Conservation (phyloP, 2,888 invertebrate genomes). For the Mimachlamys varia region DNA sequence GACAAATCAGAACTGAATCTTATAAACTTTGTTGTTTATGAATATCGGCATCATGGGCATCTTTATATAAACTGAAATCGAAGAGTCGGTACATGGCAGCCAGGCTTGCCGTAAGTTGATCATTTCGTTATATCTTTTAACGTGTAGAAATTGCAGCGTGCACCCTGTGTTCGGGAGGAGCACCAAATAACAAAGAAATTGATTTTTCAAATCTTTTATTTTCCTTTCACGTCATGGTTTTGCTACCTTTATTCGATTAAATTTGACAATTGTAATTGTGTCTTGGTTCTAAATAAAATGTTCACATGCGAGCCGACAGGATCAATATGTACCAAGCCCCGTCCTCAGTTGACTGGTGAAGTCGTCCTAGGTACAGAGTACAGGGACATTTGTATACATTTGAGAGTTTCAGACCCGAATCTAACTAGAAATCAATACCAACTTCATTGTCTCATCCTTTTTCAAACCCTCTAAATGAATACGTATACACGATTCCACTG, state of each 20-base stretch:
- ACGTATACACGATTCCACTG: not conserved
- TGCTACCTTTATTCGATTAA: conserved; percentile 28
- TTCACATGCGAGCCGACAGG: not conserved
- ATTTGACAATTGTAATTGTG: conserved; percentile 25
- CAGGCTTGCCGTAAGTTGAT: not conserved
- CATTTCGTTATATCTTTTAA: not conserved
- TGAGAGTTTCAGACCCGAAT: conserved; percentile 16
- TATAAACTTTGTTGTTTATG: no score
- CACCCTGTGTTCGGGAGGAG: not conserved
- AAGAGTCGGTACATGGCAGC: not conserved
- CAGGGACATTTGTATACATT: not conserved
- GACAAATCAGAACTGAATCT: no score
- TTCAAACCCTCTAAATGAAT: conserved; percentile 1
- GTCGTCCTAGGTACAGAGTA: not conserved
- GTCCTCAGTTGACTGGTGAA: not conserved
- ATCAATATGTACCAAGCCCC: not conserved
- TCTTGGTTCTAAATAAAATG: conserved; percentile 26
- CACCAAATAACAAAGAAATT: conserved; percentile 26
- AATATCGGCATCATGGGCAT: no score
- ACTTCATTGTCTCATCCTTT: not conserved
- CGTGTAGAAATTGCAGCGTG: not conserved
- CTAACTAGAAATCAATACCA: conserved; percentile 10
- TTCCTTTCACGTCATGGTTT: conserved; percentile 4
- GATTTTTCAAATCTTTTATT: conserved; percentile 22
- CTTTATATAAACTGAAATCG: not conserved